Base-by-base conservation (phyloP, 1,140 invertebrate species). In the Saccostrea echinata region DNA sequence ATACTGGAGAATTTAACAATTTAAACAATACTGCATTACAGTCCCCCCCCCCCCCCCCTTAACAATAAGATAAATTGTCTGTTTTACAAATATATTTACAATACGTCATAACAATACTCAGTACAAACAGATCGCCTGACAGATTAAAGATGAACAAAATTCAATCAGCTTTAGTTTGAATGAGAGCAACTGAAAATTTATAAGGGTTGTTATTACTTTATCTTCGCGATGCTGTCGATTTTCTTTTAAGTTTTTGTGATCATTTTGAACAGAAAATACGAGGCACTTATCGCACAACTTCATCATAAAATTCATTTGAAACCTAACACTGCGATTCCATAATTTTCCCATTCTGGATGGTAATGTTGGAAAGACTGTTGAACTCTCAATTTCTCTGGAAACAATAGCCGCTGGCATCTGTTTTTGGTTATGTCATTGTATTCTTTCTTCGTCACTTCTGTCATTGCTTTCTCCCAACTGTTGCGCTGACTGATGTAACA, bases 221-320 rank as follows among this genome's bases (percentile, higher is more conserved):
- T 33, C 27, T 12, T 30, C 55, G 27, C 21, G 68, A 13, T 76
- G 30, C 33, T 12, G n/a, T 76, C 30, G 3, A 16, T 76, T 12
- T 18, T 13, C 30, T 61, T 76, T 76, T 30, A 76, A 30, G 68
- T 27, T 76, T 27, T 68, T 68, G n/a, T 68, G 64, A 24, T 21
- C 64, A 68, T 24, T 68, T 21, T 24, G n/a, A n/a, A n/a, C n/a
- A 24, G 6, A 68, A 68, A 4, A 76, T 33, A 76, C 16, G 68
- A 76, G 68, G 27, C 68, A 76, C 13, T 76, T 76, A 76, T 76
- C 68, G 24, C 30, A 76, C 27, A 68, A 68, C 68, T 76, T 76
- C 27, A 76, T 76, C 68, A 76, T 76, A 76, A 76, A 76, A 76
- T 76, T 76, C 27, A 76, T 76, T 76, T 76, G 68, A 76, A 76